Conservation (phyloP, 2,797 vertebrate genomes). For the Mionectes olivaceus region DNA sequence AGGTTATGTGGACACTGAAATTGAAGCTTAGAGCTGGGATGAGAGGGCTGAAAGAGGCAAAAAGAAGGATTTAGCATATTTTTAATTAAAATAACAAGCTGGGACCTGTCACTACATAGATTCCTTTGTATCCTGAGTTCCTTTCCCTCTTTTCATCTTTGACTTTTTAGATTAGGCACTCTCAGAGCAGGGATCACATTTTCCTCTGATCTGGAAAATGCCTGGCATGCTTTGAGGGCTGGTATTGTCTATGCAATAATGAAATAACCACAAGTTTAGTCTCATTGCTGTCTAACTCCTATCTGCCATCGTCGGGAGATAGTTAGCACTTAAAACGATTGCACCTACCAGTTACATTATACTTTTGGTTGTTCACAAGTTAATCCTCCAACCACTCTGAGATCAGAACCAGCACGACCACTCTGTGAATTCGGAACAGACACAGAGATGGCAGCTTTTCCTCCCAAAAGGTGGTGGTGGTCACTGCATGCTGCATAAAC, state of each 20-base stretch:
- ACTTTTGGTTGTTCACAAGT: not conserved
- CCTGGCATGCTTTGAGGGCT: conserved; percentile 38
- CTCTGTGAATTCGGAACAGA: not conserved
- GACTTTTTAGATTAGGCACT: conserved; percentile 57
- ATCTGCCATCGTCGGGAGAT: not conserved
- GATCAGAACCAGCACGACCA: not conserved
- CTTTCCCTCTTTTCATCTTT: conserved; percentile 58
- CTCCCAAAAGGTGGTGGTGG: not conserved
- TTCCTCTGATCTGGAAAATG: conserved; percentile 61
- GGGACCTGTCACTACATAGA: conserved; percentile 48
- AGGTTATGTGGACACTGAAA: not conserved
- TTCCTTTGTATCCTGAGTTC: conserved; percentile 61
- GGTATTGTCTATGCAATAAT: conserved; percentile 29
- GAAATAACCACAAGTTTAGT: not conserved
- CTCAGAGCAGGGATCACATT: conserved; percentile 42
- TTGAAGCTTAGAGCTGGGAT: conserved; percentile 49
- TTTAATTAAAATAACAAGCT: conserved; percentile 71
- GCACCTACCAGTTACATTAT: not conserved
- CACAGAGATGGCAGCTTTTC: not conserved
- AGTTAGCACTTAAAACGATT: conserved; percentile 19
- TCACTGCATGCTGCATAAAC: not conserved
- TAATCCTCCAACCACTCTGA: not conserved
- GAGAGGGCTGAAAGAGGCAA: conserved; percentile 56
- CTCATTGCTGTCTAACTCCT: not conserved
- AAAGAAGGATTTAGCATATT: conserved; percentile 61